Percentiles rank a stretch among this genome's conserved stretches.
Evolutionary conservation across 2,888 invertebrate species (phyloP).

Genomic region (Drosophila neutralis): DNA sequence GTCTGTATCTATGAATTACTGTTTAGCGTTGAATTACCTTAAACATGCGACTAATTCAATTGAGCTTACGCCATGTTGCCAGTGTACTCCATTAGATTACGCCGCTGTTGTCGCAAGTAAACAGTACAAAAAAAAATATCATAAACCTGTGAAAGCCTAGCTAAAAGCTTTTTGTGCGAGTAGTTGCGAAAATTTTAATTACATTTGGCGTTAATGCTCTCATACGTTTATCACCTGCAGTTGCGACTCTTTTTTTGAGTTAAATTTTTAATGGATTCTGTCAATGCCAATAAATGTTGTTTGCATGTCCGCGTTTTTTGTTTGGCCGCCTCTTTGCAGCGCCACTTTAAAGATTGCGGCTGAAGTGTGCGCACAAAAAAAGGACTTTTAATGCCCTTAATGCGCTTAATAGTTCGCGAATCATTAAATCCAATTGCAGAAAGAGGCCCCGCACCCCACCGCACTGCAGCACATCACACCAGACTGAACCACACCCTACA

Average conservation of each 20-base stretch:
- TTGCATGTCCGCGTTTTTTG: slow-evolving; percentile 37
- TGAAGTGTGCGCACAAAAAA: slow-evolving; percentile 32
- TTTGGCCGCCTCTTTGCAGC: slow-evolving; percentile 6
- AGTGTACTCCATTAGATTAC: slow-evolving; percentile 61
- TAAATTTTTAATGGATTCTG: slow-evolving; percentile 73
- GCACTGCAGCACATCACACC: not conserved
- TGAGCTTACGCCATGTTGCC: slow-evolving; percentile 54
- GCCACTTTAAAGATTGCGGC: slow-evolving; percentile 43
- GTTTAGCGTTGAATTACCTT: slow-evolving; percentile 21
- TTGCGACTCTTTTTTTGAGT: slow-evolving; percentile 36
- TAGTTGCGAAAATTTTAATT: slow-evolving; percentile 63
- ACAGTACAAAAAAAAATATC: not conserved
- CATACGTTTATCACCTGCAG: slow-evolving; percentile 47
- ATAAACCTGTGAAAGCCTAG: slow-evolving; percentile 30
- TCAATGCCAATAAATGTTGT: slow-evolving; percentile 76
- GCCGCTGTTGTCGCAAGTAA: slow-evolving; percentile 21
- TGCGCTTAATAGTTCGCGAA: slow-evolving; percentile 75
- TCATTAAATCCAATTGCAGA: slow-evolving; percentile 74
- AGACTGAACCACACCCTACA: slow-evolving; percentile 3
- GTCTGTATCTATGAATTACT: slow-evolving; percentile 14
- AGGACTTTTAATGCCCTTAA: slow-evolving; percentile 57
- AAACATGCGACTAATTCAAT: slow-evolving; percentile 57
- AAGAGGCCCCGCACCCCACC: slow-evolving; percentile 26
- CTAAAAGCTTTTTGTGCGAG: slow-evolving; percentile 66
- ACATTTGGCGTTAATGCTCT: slow-evolving; percentile 55